Conservation (phyloP, 2,113 vertebrate species). For the Gila orcuttii region DNA sequence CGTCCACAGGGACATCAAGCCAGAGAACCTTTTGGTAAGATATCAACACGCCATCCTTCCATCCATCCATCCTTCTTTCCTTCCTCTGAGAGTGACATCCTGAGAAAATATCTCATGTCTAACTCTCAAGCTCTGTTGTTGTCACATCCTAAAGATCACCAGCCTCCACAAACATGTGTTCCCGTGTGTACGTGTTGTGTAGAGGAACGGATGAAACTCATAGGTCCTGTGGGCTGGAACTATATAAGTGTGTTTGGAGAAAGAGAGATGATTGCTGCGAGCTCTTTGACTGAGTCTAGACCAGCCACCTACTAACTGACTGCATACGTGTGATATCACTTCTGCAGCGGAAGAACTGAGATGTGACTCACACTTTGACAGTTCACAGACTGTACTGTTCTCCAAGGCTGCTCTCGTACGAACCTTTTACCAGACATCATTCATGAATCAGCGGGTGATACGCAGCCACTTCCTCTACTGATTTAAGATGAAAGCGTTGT, state of each 20-base stretch:
- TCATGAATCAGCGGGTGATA: constrained; percentile 19
- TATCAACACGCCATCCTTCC: background rate
- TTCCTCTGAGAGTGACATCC: background rate
- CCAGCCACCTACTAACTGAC: constrained; percentile 11
- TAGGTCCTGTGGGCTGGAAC: constrained; percentile 19
- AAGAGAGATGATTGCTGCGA: constrained; percentile 52
- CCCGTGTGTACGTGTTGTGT: background rate
- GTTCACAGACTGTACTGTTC: constrained; percentile 49
- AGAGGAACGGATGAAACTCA: constrained; percentile 32
- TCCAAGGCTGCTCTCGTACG: background rate
- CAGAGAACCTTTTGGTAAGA: constrained; percentile 95
- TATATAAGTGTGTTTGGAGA: constrained; percentile 56
- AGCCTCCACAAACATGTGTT: constrained; percentile 14
- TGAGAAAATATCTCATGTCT: background rate
- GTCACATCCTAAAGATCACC: constrained; percentile 18
- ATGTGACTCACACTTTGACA: constrained; percentile 51
- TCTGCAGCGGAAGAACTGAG: constrained; percentile 42
- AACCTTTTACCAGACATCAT: constrained; percentile 36
- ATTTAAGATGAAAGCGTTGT: background rate
- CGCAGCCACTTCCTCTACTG: background rate
- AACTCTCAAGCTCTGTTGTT: background rate
- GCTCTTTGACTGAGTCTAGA: constrained; percentile 25
- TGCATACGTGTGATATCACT: constrained; percentile 48
- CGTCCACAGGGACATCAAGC: constrained; percentile 97
- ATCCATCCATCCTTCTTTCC: background rate